Conservation (phyloP, 2,888 invertebrate genomes). For the Cabera pusaria region DNA sequence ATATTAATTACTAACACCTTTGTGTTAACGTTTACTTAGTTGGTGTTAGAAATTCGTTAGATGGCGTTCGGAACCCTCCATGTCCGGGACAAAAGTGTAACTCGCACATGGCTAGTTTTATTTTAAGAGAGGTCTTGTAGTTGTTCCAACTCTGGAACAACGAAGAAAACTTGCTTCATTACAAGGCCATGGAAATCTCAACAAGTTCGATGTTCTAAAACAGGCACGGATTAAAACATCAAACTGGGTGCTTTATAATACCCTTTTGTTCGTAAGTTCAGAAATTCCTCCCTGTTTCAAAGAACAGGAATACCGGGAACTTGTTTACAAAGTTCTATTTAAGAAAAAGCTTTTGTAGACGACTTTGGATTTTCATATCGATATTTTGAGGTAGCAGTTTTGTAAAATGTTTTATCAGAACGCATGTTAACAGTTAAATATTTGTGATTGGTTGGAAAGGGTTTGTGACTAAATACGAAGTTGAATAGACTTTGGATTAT, state of each 20-base stretch:
- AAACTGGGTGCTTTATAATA: conserved; percentile 11
- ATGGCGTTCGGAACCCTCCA: too few species aligned
- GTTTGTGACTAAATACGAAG: too few species aligned
- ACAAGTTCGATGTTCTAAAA: conserved; percentile 8
- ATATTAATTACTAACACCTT: too few species aligned
- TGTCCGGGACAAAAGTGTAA: too few species aligned
- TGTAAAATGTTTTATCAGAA: conserved; percentile 2
- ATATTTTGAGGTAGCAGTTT: conserved; percentile 11
- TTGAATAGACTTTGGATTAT: too few species aligned
- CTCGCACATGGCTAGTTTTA: too few species aligned
- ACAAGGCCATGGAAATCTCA: conserved; percentile 5
- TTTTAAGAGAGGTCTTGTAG: too few species aligned
- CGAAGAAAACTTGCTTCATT: neutral
- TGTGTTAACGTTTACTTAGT: too few species aligned
- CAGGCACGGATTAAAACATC: conserved; percentile 14
- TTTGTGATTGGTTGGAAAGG: too few species aligned
- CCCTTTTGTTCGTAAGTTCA: conserved; percentile 14
- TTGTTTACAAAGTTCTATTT: conserved; percentile 22
- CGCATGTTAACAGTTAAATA: too few species aligned
- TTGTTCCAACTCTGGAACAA: neutral
- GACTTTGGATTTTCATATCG: conserved; percentile 18
- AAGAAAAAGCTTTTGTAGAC: conserved; percentile 10
- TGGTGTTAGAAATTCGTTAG: too few species aligned
- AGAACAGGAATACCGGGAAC: conserved; percentile 21
- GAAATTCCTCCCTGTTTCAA: conserved; percentile 14